Evolutionary conservation across 2,888 invertebrate species (phyloP), one percentile per base, ranked within the genome.

Genomic region (Cerceris rybyensis): DNA sequence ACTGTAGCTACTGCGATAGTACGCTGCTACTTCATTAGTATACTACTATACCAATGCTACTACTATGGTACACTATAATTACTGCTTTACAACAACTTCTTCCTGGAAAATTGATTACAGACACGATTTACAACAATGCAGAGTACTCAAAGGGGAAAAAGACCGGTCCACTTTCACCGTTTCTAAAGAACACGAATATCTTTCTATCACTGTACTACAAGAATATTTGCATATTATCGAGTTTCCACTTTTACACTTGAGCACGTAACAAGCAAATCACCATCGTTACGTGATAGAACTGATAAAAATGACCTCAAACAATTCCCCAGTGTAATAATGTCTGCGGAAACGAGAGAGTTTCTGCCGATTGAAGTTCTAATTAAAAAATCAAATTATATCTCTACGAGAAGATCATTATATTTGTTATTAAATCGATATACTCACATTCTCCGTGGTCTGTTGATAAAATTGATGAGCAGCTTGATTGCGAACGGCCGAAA

Each of bases 371-470:
- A 28, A 55, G 16, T 55, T 55, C 17, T 16, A 14, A 52, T 52
- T 13, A 55, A 0, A 55, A 50, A n/a, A n/a, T 50, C 50, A 5
- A 11, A 46, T 58, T 57, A 46, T 58, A 54, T 14, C 17, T 2
- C 14, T 17, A 11, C n/a, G 13, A 7, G n/a, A 50, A 46, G 46
- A 11, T 6, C 11, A 1, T 46, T 46, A 11, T 46, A 46, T 13
- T 50, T 5, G 6, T 4, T 1, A 6, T n/a, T 52, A 11, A 28
- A 43, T 28, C 16, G n/a, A 7, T 8, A 11, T 67, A 88, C 86
- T 88, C 74, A 88, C 88, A 57, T 85, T 88, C 59, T 88, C 88
- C 57, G 85, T 77, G 8, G 75, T 66, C 7, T 80, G 59, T 17
- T 86, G 81, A 61, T 85, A 80, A 57, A 72, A 78, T 13, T 79